A percentile compares a stretch with the other conserved stretches of the same genome.
Conservation (phyloP, 2,113 vertebrate genomes). For the Shinisaurus crocodilurus region DNA sequence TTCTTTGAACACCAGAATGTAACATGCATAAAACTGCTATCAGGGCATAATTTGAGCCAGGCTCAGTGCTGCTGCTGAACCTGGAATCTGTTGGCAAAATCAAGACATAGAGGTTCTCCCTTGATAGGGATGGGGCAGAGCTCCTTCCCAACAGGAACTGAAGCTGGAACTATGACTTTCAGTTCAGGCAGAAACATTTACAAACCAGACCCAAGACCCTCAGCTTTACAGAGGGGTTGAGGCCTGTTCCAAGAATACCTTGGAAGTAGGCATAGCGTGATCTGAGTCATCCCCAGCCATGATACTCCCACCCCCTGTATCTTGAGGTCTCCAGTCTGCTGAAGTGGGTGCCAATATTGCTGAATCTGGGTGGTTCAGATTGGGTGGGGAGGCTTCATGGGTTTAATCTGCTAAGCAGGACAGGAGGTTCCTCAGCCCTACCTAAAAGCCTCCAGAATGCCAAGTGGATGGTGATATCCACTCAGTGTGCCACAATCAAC, state of each 20-base stretch:
- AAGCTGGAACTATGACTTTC: background rate
- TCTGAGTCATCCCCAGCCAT: background rate
- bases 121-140: background rate
- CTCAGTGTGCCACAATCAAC: background rate
- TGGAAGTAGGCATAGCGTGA: background rate
- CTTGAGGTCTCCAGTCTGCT: background rate
- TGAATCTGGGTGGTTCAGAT: too few relatives aligned
- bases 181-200: background rate
- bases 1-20: background rate
- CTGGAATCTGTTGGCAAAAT: background rate
- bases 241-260: background rate
- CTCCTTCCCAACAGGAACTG: background rate
- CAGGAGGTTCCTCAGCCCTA: background rate
- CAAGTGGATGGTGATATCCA: background rate
- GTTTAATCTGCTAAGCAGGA: background rate
- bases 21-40: background rate
- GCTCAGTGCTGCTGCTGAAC: background rate
- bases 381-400: background rate
- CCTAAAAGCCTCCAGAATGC: background rate
- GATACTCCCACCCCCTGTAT: background rate
- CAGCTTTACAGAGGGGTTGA: background rate
- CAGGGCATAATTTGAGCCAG: background rate
- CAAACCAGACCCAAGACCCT: too few relatives aligned
- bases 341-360: background rate
- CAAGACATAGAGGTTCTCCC: background rate